A percentile compares a stretch with the other conserved stretches of the same genome.
Conservation (phyloP, 64 coral and sea anemone species). For the Porites lutea region DNA sequence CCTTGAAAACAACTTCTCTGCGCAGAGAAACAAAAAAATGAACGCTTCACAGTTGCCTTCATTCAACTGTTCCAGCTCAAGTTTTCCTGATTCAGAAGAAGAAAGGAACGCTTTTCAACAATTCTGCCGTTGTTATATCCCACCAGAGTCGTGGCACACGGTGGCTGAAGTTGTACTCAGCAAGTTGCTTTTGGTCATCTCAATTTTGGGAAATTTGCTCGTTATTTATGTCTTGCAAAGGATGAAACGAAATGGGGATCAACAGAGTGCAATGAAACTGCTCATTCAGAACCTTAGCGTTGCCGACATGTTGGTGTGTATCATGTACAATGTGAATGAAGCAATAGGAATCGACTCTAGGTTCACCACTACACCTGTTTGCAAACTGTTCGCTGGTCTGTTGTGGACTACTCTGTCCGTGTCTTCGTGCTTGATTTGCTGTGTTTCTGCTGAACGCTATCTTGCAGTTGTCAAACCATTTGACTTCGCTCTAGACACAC, state of each 20-base stretch:
- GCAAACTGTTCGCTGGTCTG: conserved; percentile 81
- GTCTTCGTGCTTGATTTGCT: conserved; percentile 79
- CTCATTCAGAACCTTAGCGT: conserved; percentile 83
- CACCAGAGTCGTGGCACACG: conserved; percentile 56
- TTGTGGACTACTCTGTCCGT: conserved; percentile 67
- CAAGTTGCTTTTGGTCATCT: conserved; percentile 78
- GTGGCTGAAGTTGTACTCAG: conserved; percentile 73
- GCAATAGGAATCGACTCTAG: conserved; percentile 65
- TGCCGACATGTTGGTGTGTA: conserved; percentile 84
- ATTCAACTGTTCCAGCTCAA: conserved; percentile 16
- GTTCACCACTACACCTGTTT: conserved; percentile 52
- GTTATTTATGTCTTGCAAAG: conserved; percentile 78
- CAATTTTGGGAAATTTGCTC: conserved; percentile 72
- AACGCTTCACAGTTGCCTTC: background rate
- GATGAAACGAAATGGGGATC: conserved; percentile 68
- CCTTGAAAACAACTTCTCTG: background rate
- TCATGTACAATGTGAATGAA: conserved; percentile 87
- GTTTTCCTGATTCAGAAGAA: conserved; percentile 45
- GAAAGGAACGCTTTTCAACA: conserved; percentile 47
- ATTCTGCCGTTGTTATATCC: conserved; percentile 65
- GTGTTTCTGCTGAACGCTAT: conserved; percentile 82
- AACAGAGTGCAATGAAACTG: conserved; percentile 70
- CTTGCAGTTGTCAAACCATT: conserved; percentile 80
- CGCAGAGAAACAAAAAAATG: background rate
- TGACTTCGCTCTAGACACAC: conserved; percentile 76